A percentile compares a stretch with the other conserved stretches of the same genome.
phyloP scores from a whole-genome alignment of 2,888 invertebrate genomes.

The Phyllotreta cruciferae region DNA sequence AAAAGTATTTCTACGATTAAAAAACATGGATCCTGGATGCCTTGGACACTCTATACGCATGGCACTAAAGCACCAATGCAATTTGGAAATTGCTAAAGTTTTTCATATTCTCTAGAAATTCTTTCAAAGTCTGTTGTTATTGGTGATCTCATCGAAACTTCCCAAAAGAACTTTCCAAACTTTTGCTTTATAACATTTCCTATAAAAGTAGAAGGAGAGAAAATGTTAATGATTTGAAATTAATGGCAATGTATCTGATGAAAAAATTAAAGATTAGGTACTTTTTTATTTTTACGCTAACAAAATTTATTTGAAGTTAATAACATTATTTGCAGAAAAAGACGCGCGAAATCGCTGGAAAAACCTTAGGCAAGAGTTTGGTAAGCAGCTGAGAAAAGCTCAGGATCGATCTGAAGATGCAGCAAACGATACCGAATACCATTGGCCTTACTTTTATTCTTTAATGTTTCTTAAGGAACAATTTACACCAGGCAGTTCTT shows the following conservation, averaged over 20 bases:
- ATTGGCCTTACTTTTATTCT: background rate
- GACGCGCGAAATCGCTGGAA: too few species aligned
- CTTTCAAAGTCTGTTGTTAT: slow-evolving; percentile 20
- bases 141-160: background rate
- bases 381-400: too few species aligned
- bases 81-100: slow-evolving; percentile 23
- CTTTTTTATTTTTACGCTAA: background rate
- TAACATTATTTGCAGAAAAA: too few species aligned
- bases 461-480: background rate
- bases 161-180: too few species aligned
- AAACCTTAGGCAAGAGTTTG: too few species aligned
- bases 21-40: slow-evolving; percentile 14
- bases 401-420: too few species aligned
- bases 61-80: slow-evolving; percentile 8
- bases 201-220: slow-evolving; percentile 19
- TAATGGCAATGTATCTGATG: slow-evolving; percentile 29
- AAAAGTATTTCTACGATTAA: slow-evolving; percentile 27
- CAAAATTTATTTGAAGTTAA: background rate
- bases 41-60: slow-evolving; percentile 1
- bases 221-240: slow-evolving; percentile 23
- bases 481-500: slow-evolving; percentile 2
- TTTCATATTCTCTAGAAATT: slow-evolving; percentile 29
- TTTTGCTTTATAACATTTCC: slow-evolving; percentile 10
- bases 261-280: slow-evolving; percentile 1
- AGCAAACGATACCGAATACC: too few species aligned